Percentiles rank a stretch among this genome's conserved stretches.
These are phyloP conservation scores for Sarcoramphus papa DNA, from an alignment of 2,797 vertebrate genomes.

Conservation along the genomic window DNA sequence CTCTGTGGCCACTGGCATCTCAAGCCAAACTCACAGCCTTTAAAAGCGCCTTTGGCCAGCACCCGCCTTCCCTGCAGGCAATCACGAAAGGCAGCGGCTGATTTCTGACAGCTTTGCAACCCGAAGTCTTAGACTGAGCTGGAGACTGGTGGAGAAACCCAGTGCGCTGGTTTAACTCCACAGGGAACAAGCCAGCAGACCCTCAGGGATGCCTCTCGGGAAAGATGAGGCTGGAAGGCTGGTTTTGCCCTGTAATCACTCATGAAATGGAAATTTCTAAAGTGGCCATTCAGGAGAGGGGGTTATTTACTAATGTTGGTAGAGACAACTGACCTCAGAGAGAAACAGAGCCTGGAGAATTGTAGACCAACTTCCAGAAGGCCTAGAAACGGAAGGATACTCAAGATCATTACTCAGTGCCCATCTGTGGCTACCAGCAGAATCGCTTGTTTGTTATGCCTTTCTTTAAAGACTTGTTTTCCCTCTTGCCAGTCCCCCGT, in stretches of 20 bases:
- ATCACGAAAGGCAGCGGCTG: not conserved
- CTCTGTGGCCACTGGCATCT: not conserved
- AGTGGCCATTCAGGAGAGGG: not conserved
- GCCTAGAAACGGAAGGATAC: not conserved
- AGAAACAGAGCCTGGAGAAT: not conserved
- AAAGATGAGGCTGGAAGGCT: too few species aligned
- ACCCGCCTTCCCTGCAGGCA: not conserved
- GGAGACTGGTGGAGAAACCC: not conserved
- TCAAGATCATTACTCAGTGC: not conserved
- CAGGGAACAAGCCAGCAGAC: not conserved
- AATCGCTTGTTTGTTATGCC: not conserved
- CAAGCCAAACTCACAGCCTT: not conserved
- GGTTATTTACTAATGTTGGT: not conserved
- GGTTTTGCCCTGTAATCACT: fast-evolving
- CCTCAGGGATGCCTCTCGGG: not conserved
- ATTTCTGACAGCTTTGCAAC: not conserved
- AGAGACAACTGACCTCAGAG: not conserved
- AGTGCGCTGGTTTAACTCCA: not conserved
- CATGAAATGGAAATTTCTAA: not conserved
- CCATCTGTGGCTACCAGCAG: not conserved
- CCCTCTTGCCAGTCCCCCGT: fast-evolving
- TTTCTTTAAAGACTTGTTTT: not conserved
- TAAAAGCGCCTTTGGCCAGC: fast-evolving
- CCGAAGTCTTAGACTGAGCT: not conserved
- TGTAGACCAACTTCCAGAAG: not conserved